phyloP scores from a whole-genome alignment of 2,113 vertebrate species.

The Macrotus californicus region DNA sequence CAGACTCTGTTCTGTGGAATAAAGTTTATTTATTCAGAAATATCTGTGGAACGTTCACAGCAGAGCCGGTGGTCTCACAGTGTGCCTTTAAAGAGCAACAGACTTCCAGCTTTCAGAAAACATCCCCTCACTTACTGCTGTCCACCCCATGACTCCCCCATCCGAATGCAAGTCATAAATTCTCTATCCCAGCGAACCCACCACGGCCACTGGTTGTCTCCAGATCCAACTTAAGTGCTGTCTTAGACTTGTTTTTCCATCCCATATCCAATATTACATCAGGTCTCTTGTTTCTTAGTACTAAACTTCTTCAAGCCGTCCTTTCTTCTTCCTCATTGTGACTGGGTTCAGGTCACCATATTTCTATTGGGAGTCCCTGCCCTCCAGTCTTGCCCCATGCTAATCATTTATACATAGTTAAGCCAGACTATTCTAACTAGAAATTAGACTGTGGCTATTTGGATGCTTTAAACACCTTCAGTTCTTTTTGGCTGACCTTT shows the following conservation, averaged over 20 bases:
- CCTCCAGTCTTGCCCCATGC: neutral
- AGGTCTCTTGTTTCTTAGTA: neutral
- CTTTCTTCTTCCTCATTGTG: neutral
- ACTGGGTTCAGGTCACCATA: neutral
- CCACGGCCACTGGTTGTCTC: rapidly evolving
- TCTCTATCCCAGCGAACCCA: neutral
- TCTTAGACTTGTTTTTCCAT: neutral
- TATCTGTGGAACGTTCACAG: neutral
- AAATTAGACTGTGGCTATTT: neutral
- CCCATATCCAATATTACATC: too few species aligned
- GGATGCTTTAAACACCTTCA: neutral
- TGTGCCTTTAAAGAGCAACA: neutral
- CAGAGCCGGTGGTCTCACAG: neutral
- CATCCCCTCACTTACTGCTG: neutral
- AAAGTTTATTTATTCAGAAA: neutral
- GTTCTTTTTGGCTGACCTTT: neutral
- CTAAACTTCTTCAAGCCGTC: neutral
- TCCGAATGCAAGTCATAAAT: neutral
- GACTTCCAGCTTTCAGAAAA: neutral
- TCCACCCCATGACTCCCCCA: neutral
- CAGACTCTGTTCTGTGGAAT: neutral
- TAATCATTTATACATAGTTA: too few species aligned
- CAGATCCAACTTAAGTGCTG: neutral
- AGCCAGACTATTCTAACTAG: neutral
- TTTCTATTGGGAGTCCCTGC: neutral